A percentile compares a stretch with the other conserved stretches of the same genome.
phyloP scores from a whole-genome alignment of 2,797 vertebrate species.

The Siniperca obscura region DNA sequence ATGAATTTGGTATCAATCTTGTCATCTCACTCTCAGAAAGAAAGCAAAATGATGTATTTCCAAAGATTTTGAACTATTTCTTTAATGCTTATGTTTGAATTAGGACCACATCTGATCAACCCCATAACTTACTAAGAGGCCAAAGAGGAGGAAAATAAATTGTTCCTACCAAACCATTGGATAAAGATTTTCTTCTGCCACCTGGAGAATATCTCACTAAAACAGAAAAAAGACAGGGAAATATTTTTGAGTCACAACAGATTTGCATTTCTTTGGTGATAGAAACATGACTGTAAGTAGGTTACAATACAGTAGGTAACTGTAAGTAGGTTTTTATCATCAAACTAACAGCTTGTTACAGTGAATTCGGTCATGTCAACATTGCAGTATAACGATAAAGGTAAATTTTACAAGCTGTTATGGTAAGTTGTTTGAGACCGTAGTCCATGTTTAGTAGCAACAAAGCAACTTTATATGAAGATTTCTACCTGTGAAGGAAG shows the following conservation, averaged over 20 bases:
- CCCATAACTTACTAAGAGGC: not conserved
- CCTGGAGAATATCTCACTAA: constrained; percentile 53
- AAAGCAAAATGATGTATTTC: not conserved
- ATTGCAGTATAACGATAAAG: constrained; percentile 28
- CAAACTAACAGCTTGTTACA: not conserved
- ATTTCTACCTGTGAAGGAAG: constrained; percentile 49
- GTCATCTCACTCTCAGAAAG: not conserved
- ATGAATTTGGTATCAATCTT: not conserved
- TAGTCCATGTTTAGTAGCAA: constrained; percentile 4
- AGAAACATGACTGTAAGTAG: not conserved
- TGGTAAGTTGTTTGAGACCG: not conserved
- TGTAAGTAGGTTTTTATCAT: not conserved
- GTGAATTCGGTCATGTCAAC: not conserved
- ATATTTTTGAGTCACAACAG: not conserved
- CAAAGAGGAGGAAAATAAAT: constrained; percentile 2
- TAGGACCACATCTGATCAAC: not conserved
- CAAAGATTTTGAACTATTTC: not conserved
- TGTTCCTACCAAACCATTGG: constrained; percentile 41
- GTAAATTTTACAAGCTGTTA: not conserved
- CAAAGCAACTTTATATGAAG: constrained; percentile 1
- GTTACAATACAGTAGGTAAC: not conserved
- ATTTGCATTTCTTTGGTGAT: not conserved
- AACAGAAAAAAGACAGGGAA: not conserved
- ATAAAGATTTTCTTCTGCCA: constrained; percentile 11
- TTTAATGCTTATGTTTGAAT: not conserved